A percentile compares a stretch with the other conserved stretches of the same genome.
These are phyloP conservation scores for Zaprionus gabonicus DNA, from an alignment of 1,140 invertebrate species.

Conservation along the genomic window DNA sequence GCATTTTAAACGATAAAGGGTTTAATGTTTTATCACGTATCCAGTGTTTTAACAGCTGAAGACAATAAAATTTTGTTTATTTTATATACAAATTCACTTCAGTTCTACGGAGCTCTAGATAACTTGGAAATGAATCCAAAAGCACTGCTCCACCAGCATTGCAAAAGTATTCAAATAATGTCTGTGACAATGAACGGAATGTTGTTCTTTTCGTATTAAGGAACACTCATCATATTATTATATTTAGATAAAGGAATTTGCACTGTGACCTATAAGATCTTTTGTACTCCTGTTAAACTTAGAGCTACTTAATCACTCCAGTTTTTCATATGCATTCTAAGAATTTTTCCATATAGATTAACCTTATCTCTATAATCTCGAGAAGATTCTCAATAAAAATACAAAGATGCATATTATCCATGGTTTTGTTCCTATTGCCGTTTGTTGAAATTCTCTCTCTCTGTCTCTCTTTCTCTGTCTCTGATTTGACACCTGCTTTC, in stretches of 20 bases:
- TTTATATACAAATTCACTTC: background rate
- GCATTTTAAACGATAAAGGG: background rate
- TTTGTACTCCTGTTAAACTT: no score
- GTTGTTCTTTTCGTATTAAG: background rate
- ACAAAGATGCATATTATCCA: background rate
- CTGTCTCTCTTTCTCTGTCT: conserved; percentile 11
- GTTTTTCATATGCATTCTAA: no score
- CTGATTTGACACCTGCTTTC: conserved; percentile 58
- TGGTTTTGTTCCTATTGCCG: conserved; percentile 1
- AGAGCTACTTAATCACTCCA: no score
- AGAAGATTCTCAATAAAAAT: no score
- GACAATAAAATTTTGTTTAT: background rate
- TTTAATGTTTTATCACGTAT: background rate
- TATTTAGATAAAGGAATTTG: no score
- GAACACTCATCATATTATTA: no score
- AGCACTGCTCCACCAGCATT: background rate
- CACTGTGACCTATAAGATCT: no score
- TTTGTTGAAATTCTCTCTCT: conserved; percentile 33
- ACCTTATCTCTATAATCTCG: no score
- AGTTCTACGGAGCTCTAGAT: no score
- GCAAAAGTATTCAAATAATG: background rate
- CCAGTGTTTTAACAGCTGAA: conserved; percentile 10
- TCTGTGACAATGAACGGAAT: background rate
- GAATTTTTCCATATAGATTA: no score
- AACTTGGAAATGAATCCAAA: background rate